Percentiles rank a stretch among this genome's conserved stretches.
Evolutionary conservation across 1,140 invertebrate species (phyloP).

Genomic region (Drosophila rufa): DNA sequence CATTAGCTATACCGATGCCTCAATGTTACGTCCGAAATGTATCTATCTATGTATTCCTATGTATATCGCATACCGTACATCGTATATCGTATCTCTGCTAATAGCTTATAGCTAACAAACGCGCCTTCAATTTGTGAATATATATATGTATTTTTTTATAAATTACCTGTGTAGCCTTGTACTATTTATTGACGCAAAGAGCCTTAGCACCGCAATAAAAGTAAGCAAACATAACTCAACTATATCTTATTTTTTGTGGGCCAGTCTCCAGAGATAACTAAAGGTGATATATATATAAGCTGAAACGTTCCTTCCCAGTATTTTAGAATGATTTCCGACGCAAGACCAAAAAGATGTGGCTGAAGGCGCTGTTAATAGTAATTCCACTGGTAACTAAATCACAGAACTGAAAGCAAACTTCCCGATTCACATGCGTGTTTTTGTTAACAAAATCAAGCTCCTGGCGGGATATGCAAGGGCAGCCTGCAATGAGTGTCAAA

Average conservation of each 20-base stretch:
- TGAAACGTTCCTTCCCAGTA: conserved; percentile 44
- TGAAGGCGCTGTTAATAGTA: conserved; percentile 27
- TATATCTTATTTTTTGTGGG: conserved; percentile 37
- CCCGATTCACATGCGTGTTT: background rate
- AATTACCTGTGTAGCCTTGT: conserved; percentile 39
- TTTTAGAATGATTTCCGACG: conserved; percentile 47
- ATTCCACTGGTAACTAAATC: conserved; percentile 53
- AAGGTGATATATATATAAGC: conserved; percentile 38
- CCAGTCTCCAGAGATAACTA: conserved; percentile 36
- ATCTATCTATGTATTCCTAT: conserved; percentile 61
- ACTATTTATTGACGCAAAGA: conserved; percentile 56
- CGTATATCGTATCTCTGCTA: conserved; percentile 29
- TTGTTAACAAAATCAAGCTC: conserved; percentile 27
- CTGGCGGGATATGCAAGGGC: conserved; percentile 25
- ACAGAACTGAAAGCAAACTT: background rate
- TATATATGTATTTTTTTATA: conserved; percentile 41
- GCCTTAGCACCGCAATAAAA: conserved; percentile 64
- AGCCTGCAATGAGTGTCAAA: conserved; percentile 56
- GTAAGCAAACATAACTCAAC: conserved; percentile 38
- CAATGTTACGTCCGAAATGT: conserved; percentile 51
- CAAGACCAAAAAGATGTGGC: conserved; percentile 44
- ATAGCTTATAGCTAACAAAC: conserved; percentile 61
- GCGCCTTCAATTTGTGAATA: conserved; percentile 79
- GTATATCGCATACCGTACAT: conserved; percentile 35
- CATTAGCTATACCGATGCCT: conserved; percentile 36